Evolutionary conservation across 1,140 invertebrate species (phyloP), one percentile per base, ranked within the genome.

Genomic region (Manduca sexta): DNA sequence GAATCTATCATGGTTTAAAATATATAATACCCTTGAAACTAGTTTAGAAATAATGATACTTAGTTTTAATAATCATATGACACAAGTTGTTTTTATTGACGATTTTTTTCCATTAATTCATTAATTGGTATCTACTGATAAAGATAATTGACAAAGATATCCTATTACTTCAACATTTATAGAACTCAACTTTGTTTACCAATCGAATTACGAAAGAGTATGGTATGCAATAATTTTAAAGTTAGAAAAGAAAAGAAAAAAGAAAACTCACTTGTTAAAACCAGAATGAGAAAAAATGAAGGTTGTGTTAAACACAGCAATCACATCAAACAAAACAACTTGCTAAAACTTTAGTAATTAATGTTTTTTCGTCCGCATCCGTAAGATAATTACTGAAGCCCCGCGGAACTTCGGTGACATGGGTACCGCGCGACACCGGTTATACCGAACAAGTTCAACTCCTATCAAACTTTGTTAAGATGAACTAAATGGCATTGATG

Each of bases 291-390:
- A 35, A 11, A 35, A 12, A 5, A 12, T 4, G 1, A 35, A 12
- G 21, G 8, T 26, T 26, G 21, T 26, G 21, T 26, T 5, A 26
- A 26, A 26, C 13, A 35, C 13, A 35, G 3, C 33, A 11, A n/a
- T 35, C 33, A 12, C 8, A n/a, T 35, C 33, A 12, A 35, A 35
- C 40, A 52, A 52, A 46, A 42, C 38, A 48, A 12, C 39, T 13
- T 18, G 14, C 16, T 26, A 14, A 43, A 63, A 63, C 56, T 63
- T 63, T 52, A 41, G 56, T 59, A 59, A 63, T 63, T 63, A 63
- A 63, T 59, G 56, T 63, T 59, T 62, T 55, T 49, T 26, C 21
- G n/a, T 8, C 21, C 21, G 21, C 21, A 42, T 30, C 49, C 33
- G 37, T 49, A 51, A 60, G 52, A 54, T 52, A 62, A 58, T 57